A percentile compares a stretch with the other conserved stretches of the same genome.
These are phyloP conservation scores for Diacarnus erythraeanus DNA, from an alignment of 37 sponge, comb jelly and placozoan species.

Conservation along the genomic window DNA sequence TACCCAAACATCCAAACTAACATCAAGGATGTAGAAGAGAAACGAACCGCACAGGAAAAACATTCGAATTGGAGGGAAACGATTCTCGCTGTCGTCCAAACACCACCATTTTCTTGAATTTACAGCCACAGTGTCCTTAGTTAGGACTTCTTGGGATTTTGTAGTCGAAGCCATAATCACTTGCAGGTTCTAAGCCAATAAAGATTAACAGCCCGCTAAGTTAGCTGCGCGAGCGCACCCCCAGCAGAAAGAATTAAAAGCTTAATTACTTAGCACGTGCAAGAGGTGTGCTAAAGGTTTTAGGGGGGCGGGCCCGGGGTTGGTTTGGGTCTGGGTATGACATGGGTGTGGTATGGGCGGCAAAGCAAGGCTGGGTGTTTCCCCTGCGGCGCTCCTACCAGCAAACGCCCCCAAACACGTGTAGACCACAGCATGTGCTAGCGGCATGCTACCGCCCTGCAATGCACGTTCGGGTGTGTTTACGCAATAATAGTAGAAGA, in stretches of 20 bases:
- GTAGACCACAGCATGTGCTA: constrained; percentile 20
- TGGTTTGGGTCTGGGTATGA: too few species aligned
- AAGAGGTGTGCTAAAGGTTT: constrained; percentile 5
- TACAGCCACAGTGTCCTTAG: too few species aligned
- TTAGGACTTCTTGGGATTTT: too few species aligned
- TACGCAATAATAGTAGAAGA: not conserved
- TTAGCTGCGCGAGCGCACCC: too few species aligned
- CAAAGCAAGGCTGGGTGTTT: not conserved
- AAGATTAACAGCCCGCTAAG: too few species aligned
- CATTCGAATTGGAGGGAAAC: constrained; percentile 51
- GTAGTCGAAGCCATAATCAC: too few species aligned
- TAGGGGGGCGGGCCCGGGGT: constrained; percentile 22
- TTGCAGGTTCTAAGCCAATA: too few species aligned
- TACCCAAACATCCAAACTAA: constrained; percentile 48
- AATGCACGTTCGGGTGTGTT: too few species aligned
- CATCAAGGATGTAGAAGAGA: constrained; percentile 46
- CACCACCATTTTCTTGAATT: constrained; percentile 15
- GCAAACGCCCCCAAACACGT: constrained; percentile 25
- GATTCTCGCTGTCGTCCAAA: constrained; percentile 33
- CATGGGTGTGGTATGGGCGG: not conserved
- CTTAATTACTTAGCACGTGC: constrained; percentile 11
- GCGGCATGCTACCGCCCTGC: constrained; percentile 11
- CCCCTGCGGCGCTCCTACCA: not conserved
- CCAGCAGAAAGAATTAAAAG: too few species aligned
- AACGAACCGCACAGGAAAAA: constrained; percentile 31